Evolutionary conservation across 1,140 invertebrate genomes (phyloP), one percentile per base, ranked within the genome.

Genomic region (Sinella curviseta): DNA sequence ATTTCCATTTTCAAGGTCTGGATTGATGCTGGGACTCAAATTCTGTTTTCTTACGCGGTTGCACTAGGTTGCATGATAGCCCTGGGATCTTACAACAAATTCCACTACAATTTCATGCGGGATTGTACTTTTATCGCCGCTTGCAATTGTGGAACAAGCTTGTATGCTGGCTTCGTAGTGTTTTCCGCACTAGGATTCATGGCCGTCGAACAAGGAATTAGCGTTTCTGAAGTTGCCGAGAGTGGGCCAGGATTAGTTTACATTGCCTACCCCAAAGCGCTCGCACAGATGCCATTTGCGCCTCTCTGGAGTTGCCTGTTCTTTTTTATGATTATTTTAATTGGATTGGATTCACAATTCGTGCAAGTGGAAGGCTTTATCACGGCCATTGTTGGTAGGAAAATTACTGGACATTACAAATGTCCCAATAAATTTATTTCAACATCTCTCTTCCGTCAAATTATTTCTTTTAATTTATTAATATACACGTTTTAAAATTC

Each of bases 111-210:
- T 85, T 93, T 91, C 84, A 90, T 86, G 85, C 77, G 89, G 90
- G 82, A 93, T 93, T 84, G 91, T 91, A 0, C 84, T 92, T 89
- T 93, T 78, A 91, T 94, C 20, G 90, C 91, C 0, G 85, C 91
- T 0, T 89, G 91, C 0, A 95, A 96, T 87, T 90, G 92, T 80
- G 86, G 90, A 65, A 94, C 93, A 0, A 93, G 92, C 12, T 87
- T 93, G 24, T 93, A 92, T 85, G 92, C 92, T 17, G 92, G 92
- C 20, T 90, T 92, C 73, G 57, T 39, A 24, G 35, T 94, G 70
- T 92, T 96, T 85, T 93, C 93, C 14, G 91, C 95, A 20, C 88
- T 96, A 39, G 94, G 94, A n/a, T 93, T 92, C 82, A 89, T 93
- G 84, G 55, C 76, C 20, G 39, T 57, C 36, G 84, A 87, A 79